Evolutionary conservation across 2,888 invertebrate genomes (phyloP).

Genomic region (Argyra leucocephala): DNA sequence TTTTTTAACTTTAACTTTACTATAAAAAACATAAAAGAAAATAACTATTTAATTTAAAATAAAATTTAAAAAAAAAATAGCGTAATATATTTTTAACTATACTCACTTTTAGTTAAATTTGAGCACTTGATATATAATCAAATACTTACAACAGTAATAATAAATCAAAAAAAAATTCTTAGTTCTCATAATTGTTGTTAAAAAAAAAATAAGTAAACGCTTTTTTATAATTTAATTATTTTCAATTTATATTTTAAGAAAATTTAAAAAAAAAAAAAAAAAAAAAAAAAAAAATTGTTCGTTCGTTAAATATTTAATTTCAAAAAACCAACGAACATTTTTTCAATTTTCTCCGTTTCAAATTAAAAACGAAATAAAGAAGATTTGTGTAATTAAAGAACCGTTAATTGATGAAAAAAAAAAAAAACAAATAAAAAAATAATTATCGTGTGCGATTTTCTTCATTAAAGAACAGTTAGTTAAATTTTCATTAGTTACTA

Average conservation of each 20-base stretch:
- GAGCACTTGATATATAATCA: too few species aligned
- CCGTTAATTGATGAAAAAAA: neutral
- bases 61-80: too few species aligned
- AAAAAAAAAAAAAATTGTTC: neutral
- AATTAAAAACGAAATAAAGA: neutral
- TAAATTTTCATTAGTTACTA: neutral
- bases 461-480: neutral
- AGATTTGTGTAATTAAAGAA: neutral
- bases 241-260: neutral
- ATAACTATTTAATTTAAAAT: too few species aligned
- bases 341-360: neutral
- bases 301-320: neutral
- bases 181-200: too few species aligned
- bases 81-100: too few species aligned
- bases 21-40: too few species aligned
- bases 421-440: neutral
- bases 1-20: too few species aligned
- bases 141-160: neutral
- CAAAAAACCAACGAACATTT: constrained; percentile 2
- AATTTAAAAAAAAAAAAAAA: neutral
- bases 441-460: neutral
- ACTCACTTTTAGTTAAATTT: neutral
- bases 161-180: neutral
- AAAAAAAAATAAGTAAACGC: too few species aligned
- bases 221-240: neutral